Conservation (phyloP, 2,888 invertebrate genomes). For the Thereva nobilitata region DNA sequence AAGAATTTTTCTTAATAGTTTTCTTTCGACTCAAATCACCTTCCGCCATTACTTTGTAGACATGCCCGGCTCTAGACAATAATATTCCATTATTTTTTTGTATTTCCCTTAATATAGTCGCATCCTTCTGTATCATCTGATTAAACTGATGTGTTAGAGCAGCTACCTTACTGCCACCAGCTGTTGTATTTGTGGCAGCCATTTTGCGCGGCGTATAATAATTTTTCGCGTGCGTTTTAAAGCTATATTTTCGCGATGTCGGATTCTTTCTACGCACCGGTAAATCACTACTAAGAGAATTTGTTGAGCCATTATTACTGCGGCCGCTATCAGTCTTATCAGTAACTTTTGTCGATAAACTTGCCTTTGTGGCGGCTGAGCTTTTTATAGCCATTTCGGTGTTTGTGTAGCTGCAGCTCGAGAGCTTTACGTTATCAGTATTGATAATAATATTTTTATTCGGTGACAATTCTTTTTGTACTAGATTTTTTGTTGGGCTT, state of each 20-base stretch:
- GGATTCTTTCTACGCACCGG: constrained; percentile 39
- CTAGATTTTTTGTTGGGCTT: constrained; percentile 27
- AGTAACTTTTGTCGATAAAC: constrained; percentile 2
- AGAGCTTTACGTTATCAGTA: constrained; percentile 26
- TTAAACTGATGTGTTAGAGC: constrained; percentile 73
- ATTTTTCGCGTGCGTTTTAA: constrained; percentile 54
- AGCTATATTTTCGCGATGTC: constrained; percentile 55
- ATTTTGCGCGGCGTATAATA: constrained; percentile 51
- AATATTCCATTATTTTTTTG: constrained; percentile 63
- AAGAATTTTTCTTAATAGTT: constrained; percentile 14
- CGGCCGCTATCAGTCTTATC: constrained; percentile 40
- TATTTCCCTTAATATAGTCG: constrained; percentile 60
- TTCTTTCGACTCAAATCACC: constrained; percentile 9
- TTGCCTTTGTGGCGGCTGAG: constrained; percentile 14
- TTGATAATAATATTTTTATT: constrained; percentile 15
- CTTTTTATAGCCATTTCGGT: constrained; percentile 36
- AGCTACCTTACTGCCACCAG: constrained; percentile 64
- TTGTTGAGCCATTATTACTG: constrained; percentile 38
- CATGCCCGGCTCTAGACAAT: constrained; percentile 54
- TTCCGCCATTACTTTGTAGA: constrained; percentile 56
- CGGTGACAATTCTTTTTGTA: constrained; percentile 22
- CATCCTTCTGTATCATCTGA: constrained; percentile 62
- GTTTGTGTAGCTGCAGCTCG: not conserved
- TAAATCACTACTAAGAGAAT: constrained; percentile 40
- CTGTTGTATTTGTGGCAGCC: constrained; percentile 37